A percentile compares a stretch with the other conserved stretches of the same genome.
phyloP scores from a whole-genome alignment of 2,888 invertebrate genomes.

The Hanleya hanleyi region DNA sequence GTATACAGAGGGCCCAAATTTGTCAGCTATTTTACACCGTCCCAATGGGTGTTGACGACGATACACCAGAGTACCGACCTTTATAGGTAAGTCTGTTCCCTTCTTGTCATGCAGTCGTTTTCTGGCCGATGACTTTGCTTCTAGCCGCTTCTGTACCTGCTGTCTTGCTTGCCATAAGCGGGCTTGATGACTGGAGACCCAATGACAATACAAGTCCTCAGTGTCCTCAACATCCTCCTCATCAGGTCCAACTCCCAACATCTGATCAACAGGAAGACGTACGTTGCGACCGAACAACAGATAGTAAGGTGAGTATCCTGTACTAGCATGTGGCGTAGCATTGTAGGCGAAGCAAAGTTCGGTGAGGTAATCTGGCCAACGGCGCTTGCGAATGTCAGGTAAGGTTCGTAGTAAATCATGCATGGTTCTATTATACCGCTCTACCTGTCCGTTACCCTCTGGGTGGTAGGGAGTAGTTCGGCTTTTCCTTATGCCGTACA shows the following conservation, averaged over 20 bases:
- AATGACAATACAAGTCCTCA: background rate
- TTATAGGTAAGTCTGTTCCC: background rate
- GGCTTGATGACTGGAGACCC: background rate
- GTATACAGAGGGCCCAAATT: no score
- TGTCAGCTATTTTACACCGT: background rate
- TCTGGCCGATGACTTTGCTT: background rate
- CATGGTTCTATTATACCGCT: constrained; percentile 28
- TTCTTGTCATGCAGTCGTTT: background rate
- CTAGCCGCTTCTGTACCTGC: background rate
- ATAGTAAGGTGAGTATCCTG: constrained; percentile 9
- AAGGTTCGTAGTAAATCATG: constrained; percentile 20
- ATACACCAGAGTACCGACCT: background rate
- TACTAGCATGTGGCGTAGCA: background rate
- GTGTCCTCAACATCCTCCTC: background rate
- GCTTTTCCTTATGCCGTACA: no score
- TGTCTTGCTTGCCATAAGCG: background rate
- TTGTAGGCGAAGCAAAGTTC: constrained; percentile 12
- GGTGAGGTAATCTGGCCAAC: constrained; percentile 19
- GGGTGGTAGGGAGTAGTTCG: constrained; percentile 30
- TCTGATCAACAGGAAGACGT: background rate
- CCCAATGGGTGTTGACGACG: background rate
- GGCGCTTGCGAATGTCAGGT: constrained; percentile 4
- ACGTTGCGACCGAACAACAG: background rate
- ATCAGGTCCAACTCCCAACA: background rate
- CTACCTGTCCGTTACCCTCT: constrained; percentile 18